Evolutionary conservation across 2,797 vertebrate genomes (phyloP), one percentile per base, ranked within the genome.

Genomic region (Salmo trutta): DNA sequence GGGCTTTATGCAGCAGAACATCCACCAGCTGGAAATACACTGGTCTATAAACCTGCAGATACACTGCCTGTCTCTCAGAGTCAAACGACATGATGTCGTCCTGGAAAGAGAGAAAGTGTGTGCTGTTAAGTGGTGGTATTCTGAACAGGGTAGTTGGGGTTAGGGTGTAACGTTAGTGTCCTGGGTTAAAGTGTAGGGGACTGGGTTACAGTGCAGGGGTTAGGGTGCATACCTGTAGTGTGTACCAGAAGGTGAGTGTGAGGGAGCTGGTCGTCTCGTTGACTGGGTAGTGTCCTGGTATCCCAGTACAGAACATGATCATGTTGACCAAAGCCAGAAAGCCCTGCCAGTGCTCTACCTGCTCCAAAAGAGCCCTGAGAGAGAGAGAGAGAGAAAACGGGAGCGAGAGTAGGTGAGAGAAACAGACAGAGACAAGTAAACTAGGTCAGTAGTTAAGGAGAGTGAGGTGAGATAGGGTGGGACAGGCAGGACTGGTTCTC

Each of bases 221-320:
- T 15, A 12, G 33, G 27, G 65, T 24, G 52, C 92, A 76, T 83
- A 97, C 98, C 94, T 99, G 98, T 75, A 99, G 90, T 0, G 98
- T 98, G 87, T 99, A 99, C 98, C 98, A 99, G 91, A 99, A 99
- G 70, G 97, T 99, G 77, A 99, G 96, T 0, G 98, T 99, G 89
- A 99, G 96, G 76, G 98, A 99, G 89, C 98, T 99, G 85, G 97
- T 99, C 78, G 98, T 99, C 93, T 99, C 98, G 0, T 99, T 98
- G 90, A 99, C 98, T 0, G 98, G 98, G 83, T 99, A 99, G 88
- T 99, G 98, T 66, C 98, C 98, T 0, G 98, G 98, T 85, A 99
- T 98, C 76, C 98, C 98, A 0, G 98, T 99, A 91, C 98, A 99
- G 93, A 98, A 99, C 97, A 99, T 99, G 91, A 99, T 98, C 97